phyloP scores from a whole-genome alignment of 2,888 invertebrate species.

The Drosophila buzzatii region DNA sequence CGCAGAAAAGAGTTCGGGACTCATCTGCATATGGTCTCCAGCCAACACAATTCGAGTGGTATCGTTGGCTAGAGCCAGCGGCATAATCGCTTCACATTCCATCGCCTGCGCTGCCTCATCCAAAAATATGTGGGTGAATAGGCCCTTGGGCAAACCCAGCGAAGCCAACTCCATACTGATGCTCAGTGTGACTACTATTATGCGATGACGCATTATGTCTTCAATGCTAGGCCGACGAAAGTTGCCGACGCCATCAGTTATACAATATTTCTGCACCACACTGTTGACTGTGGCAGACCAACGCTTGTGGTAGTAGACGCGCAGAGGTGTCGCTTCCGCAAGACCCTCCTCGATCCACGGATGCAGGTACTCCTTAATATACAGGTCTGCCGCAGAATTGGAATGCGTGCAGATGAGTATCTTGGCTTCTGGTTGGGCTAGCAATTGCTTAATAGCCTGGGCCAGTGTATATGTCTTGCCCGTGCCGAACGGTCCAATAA shows the following conservation, averaged over 20 bases:
- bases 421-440: slow-evolving; percentile 88
- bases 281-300: slow-evolving; percentile 92
- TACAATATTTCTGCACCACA: slow-evolving; percentile 90
- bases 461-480: slow-evolving; percentile 94
- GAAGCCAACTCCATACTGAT: slow-evolving; percentile 91
- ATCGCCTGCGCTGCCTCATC: slow-evolving; percentile 95
- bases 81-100: slow-evolving; percentile 94
- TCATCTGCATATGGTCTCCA: slow-evolving; percentile 94
- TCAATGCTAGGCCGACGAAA: slow-evolving; percentile 90
- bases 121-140: slow-evolving; percentile 91
- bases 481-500: slow-evolving; percentile 94
- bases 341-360: slow-evolving; percentile 90
- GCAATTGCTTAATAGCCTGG: slow-evolving; percentile 89
- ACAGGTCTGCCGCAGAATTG: slow-evolving; percentile 94
- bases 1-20: slow-evolving; percentile 92
- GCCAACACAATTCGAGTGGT: slow-evolving; percentile 92
- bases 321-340: slow-evolving; percentile 89
- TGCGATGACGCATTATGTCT: slow-evolving; percentile 89
- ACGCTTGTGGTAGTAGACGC: slow-evolving; percentile 92
- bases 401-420: slow-evolving; percentile 94
- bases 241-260: slow-evolving; percentile 88
- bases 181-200: slow-evolving; percentile 92
- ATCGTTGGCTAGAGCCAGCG: slow-evolving; percentile 90
- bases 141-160: slow-evolving; percentile 88
- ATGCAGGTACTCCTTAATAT: slow-evolving; percentile 93